Evolutionary conservation across 2,797 vertebrate genomes (phyloP), one percentile per base, ranked within the genome.

Genomic region (Galagoides demidoff): DNA sequence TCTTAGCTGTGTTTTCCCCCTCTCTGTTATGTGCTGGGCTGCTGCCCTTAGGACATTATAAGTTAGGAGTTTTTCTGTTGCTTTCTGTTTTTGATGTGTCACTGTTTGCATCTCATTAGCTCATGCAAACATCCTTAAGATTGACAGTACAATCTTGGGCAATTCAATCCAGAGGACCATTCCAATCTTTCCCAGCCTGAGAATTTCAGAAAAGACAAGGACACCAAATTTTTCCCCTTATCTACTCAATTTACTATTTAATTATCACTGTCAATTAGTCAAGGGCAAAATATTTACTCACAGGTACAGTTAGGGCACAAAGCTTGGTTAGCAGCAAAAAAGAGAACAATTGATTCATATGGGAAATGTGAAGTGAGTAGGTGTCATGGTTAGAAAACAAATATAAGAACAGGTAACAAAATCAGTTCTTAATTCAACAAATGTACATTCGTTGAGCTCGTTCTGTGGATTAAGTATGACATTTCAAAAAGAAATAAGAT

Each of bases 1-100:
- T 96, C 94, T 97, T 76, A 86, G 70, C 97, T 95, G 63, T 89
- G 70, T 59, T 85, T 82, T 37, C n/a, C 57, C 39, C 85, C 89
- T 95, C 96, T 97, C 94, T 98, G 98, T 97, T 95, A 63, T 96
- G 98, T 98, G 98, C 98, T 98, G 98, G 98, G 98, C 98, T 98
- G 98, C 98, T 96, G 97, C 98, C 97, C 97, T 97, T 98, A 98
- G 98, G 98, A 98, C 74, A 22, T 57, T 86, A 89, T 98, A 98
- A 97, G 89, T 95, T 98, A 88, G 78, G 66, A 97, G 94, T 96
- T 85, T 95, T 95, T 59, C 89, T 91, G 37, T 86, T 73, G 82
- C 19, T 17, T 59, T 92, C 29, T 85, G 71, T 79, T 96, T 70
- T 52, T 95, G 31, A 59, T 76, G 39, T 90, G 92, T 92, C 94